Evolutionary conservation across 2,888 invertebrate genomes (phyloP).

Genomic region (Lobophora halterata): DNA sequence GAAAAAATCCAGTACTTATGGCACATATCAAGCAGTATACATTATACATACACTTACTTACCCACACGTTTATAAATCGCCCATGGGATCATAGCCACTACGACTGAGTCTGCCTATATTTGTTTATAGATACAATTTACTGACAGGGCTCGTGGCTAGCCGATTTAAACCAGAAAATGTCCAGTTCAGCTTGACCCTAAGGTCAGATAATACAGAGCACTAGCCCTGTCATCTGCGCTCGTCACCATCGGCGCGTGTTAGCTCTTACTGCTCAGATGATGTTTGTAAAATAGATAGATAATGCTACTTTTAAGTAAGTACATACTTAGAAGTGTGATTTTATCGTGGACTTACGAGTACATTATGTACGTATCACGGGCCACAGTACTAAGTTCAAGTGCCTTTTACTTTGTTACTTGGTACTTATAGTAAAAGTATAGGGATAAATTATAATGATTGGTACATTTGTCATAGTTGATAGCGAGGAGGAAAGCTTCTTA

Average conservation of each 20-base stretch:
- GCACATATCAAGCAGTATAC: too few relatives aligned
- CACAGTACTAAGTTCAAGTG: slow-evolving; percentile 16
- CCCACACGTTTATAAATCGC: neutral
- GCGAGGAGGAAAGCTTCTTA: too few relatives aligned
- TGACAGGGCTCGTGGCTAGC: slow-evolving; percentile 51
- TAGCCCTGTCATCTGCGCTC: slow-evolving; percentile 16
- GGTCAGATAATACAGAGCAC: slow-evolving; percentile 24
- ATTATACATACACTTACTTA: too few relatives aligned
- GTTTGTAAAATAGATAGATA: slow-evolving; percentile 13
- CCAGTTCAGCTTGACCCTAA: slow-evolving; percentile 43
- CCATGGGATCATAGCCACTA: neutral
- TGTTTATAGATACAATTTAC: slow-evolving; percentile 22
- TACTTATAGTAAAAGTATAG: too few relatives aligned
- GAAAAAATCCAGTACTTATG: neutral
- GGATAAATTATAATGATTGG: too few relatives aligned
- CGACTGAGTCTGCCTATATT: slow-evolving; percentile 18
- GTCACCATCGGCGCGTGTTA: slow-evolving; percentile 25
- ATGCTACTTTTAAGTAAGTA: slow-evolving; percentile 2
- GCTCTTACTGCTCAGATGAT: too few relatives aligned
- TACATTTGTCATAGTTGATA: too few relatives aligned
- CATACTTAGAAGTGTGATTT: slow-evolving; percentile 8
- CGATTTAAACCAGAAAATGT: slow-evolving; percentile 38
- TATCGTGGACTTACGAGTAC: slow-evolving; percentile 2
- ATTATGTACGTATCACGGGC: slow-evolving; percentile 1
- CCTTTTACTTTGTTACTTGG: slow-evolving; percentile 5